Conservation (phyloP, 2,888 invertebrate species). For the Meteorus cinctellus region DNA sequence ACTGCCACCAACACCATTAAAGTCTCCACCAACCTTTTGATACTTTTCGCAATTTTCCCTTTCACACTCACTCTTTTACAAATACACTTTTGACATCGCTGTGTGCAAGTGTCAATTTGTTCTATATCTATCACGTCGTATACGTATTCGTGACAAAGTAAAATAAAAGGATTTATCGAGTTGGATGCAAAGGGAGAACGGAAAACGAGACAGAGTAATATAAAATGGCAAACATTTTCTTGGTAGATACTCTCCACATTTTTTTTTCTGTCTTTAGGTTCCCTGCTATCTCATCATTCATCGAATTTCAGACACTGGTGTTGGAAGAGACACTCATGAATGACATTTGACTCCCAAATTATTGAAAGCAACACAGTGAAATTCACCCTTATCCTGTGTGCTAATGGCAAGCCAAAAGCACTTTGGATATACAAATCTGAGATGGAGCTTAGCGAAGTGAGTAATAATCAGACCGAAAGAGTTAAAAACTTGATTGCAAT, state of each 20-base stretch:
- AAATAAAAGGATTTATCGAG: not conserved
- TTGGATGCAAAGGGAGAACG: slow-evolving; percentile 1
- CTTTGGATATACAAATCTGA: slow-evolving; percentile 51
- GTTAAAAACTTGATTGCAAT: not conserved
- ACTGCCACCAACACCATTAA: slow-evolving; percentile 21
- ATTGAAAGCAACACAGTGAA: slow-evolving; percentile 67
- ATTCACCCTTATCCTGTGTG: slow-evolving; percentile 48
- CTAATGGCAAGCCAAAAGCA: slow-evolving; percentile 58
- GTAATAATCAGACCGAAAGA: not conserved
- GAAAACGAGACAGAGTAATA: slow-evolving; percentile 6
- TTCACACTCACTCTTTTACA: slow-evolving; percentile 39
- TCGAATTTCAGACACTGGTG: slow-evolving; percentile 15
- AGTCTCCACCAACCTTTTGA: not conserved
- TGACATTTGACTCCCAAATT: slow-evolving; percentile 71
- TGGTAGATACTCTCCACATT: slow-evolving; percentile 43
- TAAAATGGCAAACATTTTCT: slow-evolving; percentile 35
- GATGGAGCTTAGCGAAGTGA: slow-evolving; percentile 46
- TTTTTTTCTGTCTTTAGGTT: slow-evolving; percentile 45
- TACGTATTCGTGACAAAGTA: not conserved
- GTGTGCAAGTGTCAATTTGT: slow-evolving; percentile 68
- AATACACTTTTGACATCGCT: slow-evolving; percentile 26
- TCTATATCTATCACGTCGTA: slow-evolving; percentile 31
- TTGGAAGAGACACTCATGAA: not conserved
- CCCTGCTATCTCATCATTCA: slow-evolving; percentile 14
- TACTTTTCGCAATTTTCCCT: slow-evolving; percentile 4